Evolutionary conservation across 53 echinoderm and acorn worm species (phyloP).

Genomic region (Arbacia lixula): DNA sequence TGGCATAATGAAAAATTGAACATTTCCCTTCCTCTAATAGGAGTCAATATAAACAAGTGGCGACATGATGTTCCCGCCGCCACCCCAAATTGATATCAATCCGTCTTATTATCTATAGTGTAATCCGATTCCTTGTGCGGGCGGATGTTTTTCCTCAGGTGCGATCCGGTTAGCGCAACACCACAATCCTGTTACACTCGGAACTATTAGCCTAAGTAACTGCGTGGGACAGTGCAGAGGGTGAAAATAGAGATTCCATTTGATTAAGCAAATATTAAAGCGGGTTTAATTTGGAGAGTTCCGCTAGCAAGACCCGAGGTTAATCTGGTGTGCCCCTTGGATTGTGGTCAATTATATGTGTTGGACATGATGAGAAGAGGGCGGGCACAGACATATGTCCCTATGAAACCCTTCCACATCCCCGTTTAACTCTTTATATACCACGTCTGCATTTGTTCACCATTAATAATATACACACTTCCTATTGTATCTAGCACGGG

Average conservation of each 20-base stretch:
- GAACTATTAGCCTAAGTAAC: constrained; percentile 44
- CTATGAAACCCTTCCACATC: too few relatives aligned
- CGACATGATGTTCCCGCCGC: constrained; percentile 9
- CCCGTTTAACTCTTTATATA: too few relatives aligned
- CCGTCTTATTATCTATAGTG: constrained; percentile 39
- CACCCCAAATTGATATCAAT: constrained; percentile 38
- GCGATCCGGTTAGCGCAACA: constrained; percentile 11
- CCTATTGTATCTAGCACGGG: too few relatives aligned
- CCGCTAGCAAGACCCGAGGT: constrained; percentile 12
- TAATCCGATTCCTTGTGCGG: constrained; percentile 36
- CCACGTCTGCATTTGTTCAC: too few relatives aligned
- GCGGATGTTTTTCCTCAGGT: constrained; percentile 48
- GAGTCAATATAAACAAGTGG: constrained; percentile 37
- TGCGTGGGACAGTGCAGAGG: not conserved
- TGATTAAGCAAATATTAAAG: constrained; percentile 37
- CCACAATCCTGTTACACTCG: constrained; percentile 25
- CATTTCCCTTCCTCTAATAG: not conserved
- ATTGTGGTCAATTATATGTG: constrained; percentile 38
- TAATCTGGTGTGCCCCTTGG: not conserved
- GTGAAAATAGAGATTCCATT: constrained; percentile 38
- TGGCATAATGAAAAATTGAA: not conserved
- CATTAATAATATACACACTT: too few relatives aligned
- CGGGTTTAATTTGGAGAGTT: constrained; percentile 23
- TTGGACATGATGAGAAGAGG: not conserved
- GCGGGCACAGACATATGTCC: constrained; percentile 1